phyloP scores from a whole-genome alignment of 2,797 vertebrate species.

The Menidia menidia region DNA sequence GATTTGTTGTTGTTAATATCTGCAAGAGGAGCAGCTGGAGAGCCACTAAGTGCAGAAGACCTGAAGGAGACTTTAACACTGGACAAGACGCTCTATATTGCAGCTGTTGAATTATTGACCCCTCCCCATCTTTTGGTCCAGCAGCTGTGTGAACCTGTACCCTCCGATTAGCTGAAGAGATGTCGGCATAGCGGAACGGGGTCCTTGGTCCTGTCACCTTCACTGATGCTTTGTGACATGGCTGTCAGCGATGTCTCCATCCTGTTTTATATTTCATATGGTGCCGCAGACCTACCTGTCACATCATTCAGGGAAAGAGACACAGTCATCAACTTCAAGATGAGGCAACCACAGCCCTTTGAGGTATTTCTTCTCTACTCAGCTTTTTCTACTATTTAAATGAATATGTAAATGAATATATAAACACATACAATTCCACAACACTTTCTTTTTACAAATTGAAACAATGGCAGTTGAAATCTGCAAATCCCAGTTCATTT shows the following conservation, averaged over 20 bases:
- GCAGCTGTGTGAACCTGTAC: constrained; percentile 85
- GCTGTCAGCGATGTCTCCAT: constrained; percentile 75
- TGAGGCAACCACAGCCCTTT: constrained; percentile 24
- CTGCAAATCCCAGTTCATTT: too few relatives aligned
- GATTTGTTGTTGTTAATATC: constrained; percentile 19
- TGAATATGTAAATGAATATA: background rate
- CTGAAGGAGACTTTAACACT: constrained; percentile 49
- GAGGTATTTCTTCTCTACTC: constrained; percentile 14
- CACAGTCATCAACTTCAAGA: constrained; percentile 67
- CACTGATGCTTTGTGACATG: constrained; percentile 85
- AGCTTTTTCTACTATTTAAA: constrained; percentile 11
- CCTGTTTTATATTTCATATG: constrained; percentile 81
- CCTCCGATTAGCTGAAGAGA: constrained; percentile 88
- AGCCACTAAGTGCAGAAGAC: constrained; percentile 31
- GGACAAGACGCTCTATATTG: constrained; percentile 80
- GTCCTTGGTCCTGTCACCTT: constrained; percentile 76
- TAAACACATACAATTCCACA: background rate
- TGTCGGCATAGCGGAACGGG: constrained; percentile 76
- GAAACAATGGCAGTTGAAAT: too few relatives aligned
- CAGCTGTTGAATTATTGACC: constrained; percentile 90
- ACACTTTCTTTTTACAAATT: background rate
- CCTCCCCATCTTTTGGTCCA: constrained; percentile 80
- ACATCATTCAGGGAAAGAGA: constrained; percentile 62
- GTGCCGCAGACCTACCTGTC: constrained; percentile 74
- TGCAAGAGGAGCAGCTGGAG: constrained; percentile 7